Conservation (phyloP, 1,140 invertebrate species). For the Drosophila virilis region DNA sequence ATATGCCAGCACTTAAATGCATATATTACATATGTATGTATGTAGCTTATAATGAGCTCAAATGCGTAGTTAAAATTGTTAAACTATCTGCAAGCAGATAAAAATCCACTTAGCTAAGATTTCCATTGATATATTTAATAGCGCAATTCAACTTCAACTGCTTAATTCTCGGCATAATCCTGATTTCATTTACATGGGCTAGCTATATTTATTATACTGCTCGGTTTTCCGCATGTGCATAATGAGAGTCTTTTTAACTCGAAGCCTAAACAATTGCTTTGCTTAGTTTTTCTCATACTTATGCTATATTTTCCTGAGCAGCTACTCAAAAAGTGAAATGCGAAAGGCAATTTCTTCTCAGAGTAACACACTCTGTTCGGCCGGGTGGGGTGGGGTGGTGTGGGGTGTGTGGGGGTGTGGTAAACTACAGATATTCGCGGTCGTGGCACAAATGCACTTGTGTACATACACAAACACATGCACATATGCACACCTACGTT, state of each 20-base stretch:
- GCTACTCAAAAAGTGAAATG: too few relatives aligned
- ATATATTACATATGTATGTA: slow-evolving; percentile 6
- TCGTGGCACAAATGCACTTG: slow-evolving; percentile 27
- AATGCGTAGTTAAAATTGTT: slow-evolving; percentile 3
- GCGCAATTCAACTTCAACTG: neutral
- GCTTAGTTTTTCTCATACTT: too few relatives aligned
- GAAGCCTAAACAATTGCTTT: too few relatives aligned
- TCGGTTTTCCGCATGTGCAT: too few relatives aligned
- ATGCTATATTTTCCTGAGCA: too few relatives aligned
- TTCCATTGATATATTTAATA: neutral
- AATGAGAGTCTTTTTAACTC: too few relatives aligned
- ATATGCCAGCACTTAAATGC: slow-evolving; percentile 28
- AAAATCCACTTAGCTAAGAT: neutral
- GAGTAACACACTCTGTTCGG: neutral
- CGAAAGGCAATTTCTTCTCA: neutral
- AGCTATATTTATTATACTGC: too few relatives aligned
- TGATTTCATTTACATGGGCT: too few relatives aligned
- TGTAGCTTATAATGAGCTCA: slow-evolving; percentile 22
- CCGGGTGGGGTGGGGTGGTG: neutral
- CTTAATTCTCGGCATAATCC: too few relatives aligned
- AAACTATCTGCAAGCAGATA: neutral
- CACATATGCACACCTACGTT: slow-evolving; percentile 5
- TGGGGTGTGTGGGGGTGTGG: neutral
- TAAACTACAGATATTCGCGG: slow-evolving; percentile 20
- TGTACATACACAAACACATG: slow-evolving; percentile 5